These are phyloP conservation scores for Cheracebus regulus DNA, from an alignment of 2,797 vertebrate genomes.

Conservation along the genomic window DNA sequence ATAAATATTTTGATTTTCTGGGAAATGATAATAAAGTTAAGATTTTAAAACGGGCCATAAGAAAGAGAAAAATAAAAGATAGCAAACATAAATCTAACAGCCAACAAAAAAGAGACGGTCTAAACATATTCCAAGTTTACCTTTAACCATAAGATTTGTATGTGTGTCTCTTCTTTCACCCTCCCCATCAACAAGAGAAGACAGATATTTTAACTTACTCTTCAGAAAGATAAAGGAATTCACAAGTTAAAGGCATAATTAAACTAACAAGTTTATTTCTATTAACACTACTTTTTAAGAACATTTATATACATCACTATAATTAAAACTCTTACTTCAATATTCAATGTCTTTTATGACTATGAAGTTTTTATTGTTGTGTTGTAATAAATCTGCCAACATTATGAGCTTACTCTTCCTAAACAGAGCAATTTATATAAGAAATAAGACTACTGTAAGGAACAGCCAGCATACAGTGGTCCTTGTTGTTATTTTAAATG, in stretches of 20 bases:
- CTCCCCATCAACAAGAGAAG: neutral
- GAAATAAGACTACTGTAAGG: neutral
- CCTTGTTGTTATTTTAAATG: neutral
- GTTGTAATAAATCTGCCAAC: neutral
- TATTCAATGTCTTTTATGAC: neutral
- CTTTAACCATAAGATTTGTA: neutral
- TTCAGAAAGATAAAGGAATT: neutral
- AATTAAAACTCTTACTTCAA: neutral
- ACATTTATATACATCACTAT: neutral
- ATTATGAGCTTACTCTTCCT: neutral
- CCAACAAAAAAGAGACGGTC: neutral
- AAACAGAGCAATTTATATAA: neutral
- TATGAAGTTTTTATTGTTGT: neutral
- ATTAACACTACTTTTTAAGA: neutral
- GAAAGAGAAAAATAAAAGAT: neutral
- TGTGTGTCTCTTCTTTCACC: neutral
- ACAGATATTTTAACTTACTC: neutral
- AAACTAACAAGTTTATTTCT: neutral
- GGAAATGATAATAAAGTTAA: conserved; percentile 15
- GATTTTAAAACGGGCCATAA: neutral
- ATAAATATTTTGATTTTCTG: neutral
- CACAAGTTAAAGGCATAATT: neutral
- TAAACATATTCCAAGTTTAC: neutral
- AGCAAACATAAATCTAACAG: neutral
- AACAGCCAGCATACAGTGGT: neutral